Conservation (phyloP, 2,888 invertebrate genomes). For the Ichneumoninae sp. region DNA sequence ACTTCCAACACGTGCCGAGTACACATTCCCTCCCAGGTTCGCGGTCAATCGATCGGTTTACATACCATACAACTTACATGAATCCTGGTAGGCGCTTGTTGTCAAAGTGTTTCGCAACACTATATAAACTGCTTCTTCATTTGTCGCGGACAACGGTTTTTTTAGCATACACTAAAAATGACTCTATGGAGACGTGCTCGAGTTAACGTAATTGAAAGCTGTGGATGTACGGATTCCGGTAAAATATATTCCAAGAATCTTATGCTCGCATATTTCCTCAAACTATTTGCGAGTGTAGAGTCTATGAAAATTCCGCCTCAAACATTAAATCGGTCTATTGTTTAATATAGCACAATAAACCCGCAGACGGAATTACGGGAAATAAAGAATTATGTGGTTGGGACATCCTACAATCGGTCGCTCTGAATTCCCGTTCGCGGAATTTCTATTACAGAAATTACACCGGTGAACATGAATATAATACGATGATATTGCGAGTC, state of each 20-base stretch:
- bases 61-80: not conserved
- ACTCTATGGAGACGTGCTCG: not conserved
- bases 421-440: conserved; percentile 4
- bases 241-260: not conserved
- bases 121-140: not conserved
- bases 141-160: not conserved
- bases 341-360: not conserved
- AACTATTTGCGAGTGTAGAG: not conserved
- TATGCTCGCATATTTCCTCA: not conserved
- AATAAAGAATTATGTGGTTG: not conserved
- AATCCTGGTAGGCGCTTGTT: not conserved
- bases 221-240: not conserved
- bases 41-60: conserved; percentile 12
- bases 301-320: not conserved
- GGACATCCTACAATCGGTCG: not conserved
- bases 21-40: conserved; percentile 7
- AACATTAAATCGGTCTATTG: not conserved
- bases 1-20: conserved; percentile 4
- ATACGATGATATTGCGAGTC: conserved; percentile 28
- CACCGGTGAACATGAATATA: conserved; percentile 20
- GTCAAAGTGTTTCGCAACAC: not conserved
- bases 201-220: not conserved
- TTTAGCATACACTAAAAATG: not conserved
- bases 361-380: not conserved
- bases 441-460: conserved; percentile 40